Evolutionary conservation across 23 tunicate genomes (phyloP).

Genomic region (Styela clava): DNA sequence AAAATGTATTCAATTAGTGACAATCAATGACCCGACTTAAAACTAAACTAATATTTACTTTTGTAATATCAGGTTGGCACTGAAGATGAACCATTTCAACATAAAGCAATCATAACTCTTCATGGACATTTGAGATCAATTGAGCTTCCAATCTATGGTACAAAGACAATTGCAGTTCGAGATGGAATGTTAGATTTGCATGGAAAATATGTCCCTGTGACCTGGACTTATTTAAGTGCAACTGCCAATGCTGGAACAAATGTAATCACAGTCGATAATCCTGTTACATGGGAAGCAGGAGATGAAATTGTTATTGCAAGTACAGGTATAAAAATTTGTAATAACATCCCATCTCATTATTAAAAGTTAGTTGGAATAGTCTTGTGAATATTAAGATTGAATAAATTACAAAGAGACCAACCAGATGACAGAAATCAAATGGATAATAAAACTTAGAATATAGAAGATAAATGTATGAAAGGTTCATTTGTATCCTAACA

Average conservation of each 20-base stretch:
- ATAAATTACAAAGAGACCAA: no score
- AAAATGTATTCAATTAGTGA: no score
- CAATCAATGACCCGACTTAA: no score
- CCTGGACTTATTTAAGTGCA: slow-evolving; percentile 29
- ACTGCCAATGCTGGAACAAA: slow-evolving; percentile 25
- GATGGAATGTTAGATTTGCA: slow-evolving; percentile 38
- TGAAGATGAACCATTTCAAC: slow-evolving; percentile 39
- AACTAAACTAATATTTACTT: no score
- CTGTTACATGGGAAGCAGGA: slow-evolving; percentile 75
- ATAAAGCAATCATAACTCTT: slow-evolving; percentile 31
- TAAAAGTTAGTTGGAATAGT: no score
- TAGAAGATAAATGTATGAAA: no score
- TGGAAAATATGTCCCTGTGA: slow-evolving; percentile 33
- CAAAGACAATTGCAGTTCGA: slow-evolving; percentile 34
- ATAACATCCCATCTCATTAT: no score
- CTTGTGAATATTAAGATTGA: no score
- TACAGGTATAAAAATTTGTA: slow-evolving; percentile 47
- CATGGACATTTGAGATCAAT: slow-evolving; percentile 41
- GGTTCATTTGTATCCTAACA: no score
- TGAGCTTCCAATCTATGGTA: slow-evolving; percentile 44
- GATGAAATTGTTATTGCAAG: slow-evolving; percentile 88
- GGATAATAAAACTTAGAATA: no score
- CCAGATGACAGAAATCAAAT: no score
- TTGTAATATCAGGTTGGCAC: slow-evolving; percentile 29
- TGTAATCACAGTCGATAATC: slow-evolving; percentile 22